Evolutionary conservation across 2,888 invertebrate genomes (phyloP).

Genomic region (Eupithecia tripunctaria): DNA sequence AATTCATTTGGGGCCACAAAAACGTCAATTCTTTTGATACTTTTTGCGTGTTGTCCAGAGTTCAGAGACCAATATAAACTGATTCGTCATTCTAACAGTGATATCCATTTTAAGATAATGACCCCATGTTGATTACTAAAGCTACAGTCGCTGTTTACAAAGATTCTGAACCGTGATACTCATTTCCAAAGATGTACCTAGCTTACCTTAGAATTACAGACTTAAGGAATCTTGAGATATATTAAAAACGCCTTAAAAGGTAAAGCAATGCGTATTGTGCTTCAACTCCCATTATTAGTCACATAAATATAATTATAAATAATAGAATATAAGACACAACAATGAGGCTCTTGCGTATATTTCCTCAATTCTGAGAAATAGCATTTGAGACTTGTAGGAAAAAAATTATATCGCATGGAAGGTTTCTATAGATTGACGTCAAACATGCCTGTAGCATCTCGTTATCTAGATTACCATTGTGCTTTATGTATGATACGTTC

Average conservation of each 20-base stretch:
- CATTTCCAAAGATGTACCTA: not conserved
- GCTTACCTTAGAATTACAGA: conserved; percentile 18
- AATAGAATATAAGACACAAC: conserved; percentile 33
- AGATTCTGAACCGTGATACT: not conserved
- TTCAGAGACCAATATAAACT: conserved; percentile 10
- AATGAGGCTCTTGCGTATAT: conserved; percentile 34
- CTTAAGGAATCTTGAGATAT: conserved; percentile 23
- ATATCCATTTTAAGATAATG: conserved; percentile 19
- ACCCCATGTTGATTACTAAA: conserved; percentile 19
- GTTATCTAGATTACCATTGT: not conserved
- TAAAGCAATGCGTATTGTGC: conserved; percentile 29
- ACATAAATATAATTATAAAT: conserved; percentile 41
- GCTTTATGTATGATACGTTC: not conserved
- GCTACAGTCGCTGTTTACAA: conserved; percentile 11
- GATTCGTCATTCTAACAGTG: conserved; percentile 3
- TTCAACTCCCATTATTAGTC: conserved; percentile 32
- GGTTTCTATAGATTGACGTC: conserved; percentile 38
- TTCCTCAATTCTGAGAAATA: conserved; percentile 40
- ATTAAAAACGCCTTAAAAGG: conserved; percentile 31
- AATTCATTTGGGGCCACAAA: conserved; percentile 2
- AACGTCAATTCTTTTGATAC: conserved; percentile 12
- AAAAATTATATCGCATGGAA: conserved; percentile 34
- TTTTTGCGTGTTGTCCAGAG: conserved; percentile 4
- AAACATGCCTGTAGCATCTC: conserved; percentile 11
- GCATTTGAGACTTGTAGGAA: conserved; percentile 32